These are phyloP conservation scores for Dryocosmus kuriphilus DNA, from an alignment of 2,888 invertebrate genomes.

Conservation along the genomic window DNA sequence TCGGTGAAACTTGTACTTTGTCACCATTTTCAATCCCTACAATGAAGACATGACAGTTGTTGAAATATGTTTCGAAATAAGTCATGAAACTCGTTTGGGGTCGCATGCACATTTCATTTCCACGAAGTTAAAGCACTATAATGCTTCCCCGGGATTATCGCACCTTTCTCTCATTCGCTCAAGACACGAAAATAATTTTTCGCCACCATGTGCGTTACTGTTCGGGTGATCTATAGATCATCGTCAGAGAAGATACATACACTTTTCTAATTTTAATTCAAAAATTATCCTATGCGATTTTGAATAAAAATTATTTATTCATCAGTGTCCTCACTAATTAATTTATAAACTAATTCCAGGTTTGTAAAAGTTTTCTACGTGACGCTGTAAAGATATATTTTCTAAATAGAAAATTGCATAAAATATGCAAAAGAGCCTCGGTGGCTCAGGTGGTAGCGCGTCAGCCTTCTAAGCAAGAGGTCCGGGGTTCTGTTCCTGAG, in stretches of 20 bases:
- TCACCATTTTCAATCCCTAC: constrained; percentile 31
- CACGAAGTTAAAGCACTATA: constrained; percentile 57
- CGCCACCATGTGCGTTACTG: constrained; percentile 50
- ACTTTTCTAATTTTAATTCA: constrained; percentile 9
- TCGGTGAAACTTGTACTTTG: constrained; percentile 24
- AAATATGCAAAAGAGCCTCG: no score
- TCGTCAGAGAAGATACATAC: constrained; percentile 50
- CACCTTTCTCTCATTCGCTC: constrained; percentile 49
- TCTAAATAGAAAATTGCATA: no score
- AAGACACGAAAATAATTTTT: constrained; percentile 65
- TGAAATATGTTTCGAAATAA: constrained; percentile 39
- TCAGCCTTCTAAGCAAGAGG: no score
- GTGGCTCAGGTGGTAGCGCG: no score
- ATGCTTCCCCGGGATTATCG: constrained; percentile 57
- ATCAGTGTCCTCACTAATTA: not conserved
- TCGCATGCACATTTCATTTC: constrained; percentile 38
- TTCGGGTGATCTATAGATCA: constrained; percentile 54
- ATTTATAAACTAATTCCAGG: no score
- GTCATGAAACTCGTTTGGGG: constrained; percentile 35
- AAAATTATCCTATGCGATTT: not conserved
- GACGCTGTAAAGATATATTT: no score
- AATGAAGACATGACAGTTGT: constrained; percentile 37
- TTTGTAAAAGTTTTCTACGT: no score
- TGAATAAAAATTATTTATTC: not conserved
- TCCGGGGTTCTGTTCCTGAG: no score